Evolutionary conservation across 2,113 vertebrate genomes (phyloP).

Genomic region (Brachypteracias leptosomus): DNA sequence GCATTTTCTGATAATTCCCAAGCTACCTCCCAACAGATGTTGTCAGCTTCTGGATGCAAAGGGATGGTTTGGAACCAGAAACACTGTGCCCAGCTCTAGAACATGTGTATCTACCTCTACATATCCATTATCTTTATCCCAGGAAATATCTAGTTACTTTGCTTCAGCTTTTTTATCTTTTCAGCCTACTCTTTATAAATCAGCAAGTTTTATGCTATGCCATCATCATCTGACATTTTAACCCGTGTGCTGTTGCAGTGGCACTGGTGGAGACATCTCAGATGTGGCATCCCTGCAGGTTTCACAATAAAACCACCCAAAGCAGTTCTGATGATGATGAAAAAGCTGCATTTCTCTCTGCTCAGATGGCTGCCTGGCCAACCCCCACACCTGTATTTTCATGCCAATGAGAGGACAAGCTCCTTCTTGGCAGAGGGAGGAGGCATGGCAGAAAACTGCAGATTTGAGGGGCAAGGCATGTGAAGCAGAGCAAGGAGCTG

Average conservation of each 20-base stretch:
- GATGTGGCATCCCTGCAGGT: neutral
- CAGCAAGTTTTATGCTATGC: neutral
- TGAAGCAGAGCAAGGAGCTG: neutral
- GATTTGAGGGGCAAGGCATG: neutral
- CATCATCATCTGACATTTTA: neutral
- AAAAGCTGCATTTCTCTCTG: neutral
- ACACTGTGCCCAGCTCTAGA: neutral
- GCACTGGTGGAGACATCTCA: neutral
- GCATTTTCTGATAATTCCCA: neutral
- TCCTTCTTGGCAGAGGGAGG: neutral
- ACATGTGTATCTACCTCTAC: neutral
- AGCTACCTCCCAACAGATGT: neutral
- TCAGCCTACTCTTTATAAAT: neutral
- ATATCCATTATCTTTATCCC: neutral
- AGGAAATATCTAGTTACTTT: neutral
- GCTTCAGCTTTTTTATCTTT: neutral
- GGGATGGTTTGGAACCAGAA: neutral
- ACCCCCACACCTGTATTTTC: fast-evolving
- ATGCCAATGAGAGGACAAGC: fast-evolving
- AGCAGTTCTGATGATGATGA: neutral
- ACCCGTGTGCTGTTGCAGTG: neutral
- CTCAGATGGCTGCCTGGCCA: neutral
- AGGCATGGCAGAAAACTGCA: neutral
- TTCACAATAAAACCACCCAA: neutral
- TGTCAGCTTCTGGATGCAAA: neutral